Percentiles rank a stretch among this genome's conserved stretches.
These are phyloP conservation scores for Dromaius novaehollandiae DNA, from an alignment of 2,113 vertebrate genomes.

Conservation along the genomic window DNA sequence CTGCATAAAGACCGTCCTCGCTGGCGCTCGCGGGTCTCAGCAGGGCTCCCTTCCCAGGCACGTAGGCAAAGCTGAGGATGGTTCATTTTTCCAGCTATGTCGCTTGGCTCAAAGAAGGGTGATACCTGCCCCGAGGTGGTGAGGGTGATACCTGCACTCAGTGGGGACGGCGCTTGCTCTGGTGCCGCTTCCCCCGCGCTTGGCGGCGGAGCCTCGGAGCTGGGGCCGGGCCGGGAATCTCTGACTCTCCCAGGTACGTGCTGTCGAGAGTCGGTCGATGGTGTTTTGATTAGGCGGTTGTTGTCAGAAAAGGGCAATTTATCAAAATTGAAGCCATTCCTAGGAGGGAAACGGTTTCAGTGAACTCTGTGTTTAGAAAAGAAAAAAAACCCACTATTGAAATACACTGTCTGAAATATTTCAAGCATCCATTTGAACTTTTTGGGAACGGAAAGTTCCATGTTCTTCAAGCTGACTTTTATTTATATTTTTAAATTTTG, in stretches of 20 bases:
- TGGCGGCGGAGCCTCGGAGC: accelerated
- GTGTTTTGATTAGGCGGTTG: neutral
- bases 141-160: too few species aligned
- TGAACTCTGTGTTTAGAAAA: neutral
- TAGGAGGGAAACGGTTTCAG: neutral
- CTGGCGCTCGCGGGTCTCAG: too few species aligned
- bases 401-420: neutral
- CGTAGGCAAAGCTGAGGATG: neutral
- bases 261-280: neutral
- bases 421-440: neutral
- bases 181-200: neutral
- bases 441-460: neutral
- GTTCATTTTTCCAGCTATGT: neutral
- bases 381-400: neutral
- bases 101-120: neutral
- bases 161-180: neutral
- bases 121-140: neutral
- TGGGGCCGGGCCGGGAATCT: neutral
- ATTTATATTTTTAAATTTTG: slow-evolving; percentile 19
- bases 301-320: slow-evolving; percentile 10
- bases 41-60: too few species aligned
- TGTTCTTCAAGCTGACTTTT: neutral
- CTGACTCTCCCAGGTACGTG: neutral
- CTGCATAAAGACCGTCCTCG: neutral
- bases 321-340: neutral